Percentiles rank a stretch among this genome's conserved stretches.
phyloP scores from a whole-genome alignment of 2,113 vertebrate species.

The Sporophila hypoxantha region DNA sequence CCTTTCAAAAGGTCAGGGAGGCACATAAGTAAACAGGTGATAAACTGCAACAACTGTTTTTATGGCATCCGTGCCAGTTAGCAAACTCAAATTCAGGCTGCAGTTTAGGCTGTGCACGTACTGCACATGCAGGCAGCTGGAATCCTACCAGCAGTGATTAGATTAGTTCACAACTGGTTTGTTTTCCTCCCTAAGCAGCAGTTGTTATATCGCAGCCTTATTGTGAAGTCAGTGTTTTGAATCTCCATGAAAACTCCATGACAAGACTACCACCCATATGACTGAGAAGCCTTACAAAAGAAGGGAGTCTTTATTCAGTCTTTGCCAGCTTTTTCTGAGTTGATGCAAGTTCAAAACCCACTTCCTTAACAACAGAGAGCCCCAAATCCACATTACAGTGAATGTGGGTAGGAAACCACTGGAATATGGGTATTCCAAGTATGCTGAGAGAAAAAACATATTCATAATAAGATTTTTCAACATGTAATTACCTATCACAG shows the following conservation, averaged over 20 bases:
- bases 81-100: background rate
- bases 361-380: background rate
- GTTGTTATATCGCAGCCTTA: background rate
- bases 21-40: background rate
- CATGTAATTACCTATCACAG: background rate
- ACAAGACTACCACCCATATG: background rate
- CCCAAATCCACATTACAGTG: background rate
- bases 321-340: background rate
- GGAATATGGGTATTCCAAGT: background rate
- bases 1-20: background rate
- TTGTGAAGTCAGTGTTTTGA: background rate
- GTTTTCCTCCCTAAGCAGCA: background rate
- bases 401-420: background rate
- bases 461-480: background rate
- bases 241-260: background rate
- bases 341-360: background rate
- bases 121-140: background rate
- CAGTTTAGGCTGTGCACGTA: background rate
- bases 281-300: background rate
- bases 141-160: background rate
- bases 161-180: background rate
- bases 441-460: background rate
- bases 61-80: background rate
- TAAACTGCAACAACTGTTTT: background rate
- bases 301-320: background rate